Evolutionary conservation across 2,797 vertebrate species (phyloP).

Genomic region (Silurus aristotelis): DNA sequence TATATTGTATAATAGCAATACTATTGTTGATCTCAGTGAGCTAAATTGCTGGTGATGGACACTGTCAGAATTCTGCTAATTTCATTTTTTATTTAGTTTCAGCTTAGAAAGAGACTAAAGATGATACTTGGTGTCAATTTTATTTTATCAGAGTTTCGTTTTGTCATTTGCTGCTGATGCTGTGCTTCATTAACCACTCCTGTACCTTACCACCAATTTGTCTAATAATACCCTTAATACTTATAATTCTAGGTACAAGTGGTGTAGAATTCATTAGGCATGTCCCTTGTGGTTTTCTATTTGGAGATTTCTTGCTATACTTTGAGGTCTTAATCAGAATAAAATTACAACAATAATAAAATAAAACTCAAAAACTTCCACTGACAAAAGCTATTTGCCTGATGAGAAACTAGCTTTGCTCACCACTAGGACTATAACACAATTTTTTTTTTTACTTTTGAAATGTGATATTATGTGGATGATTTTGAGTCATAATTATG

Average conservation of each 20-base stretch:
- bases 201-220: neutral
- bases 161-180: neutral
- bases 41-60: neutral
- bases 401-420: neutral
- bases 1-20: neutral
- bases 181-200: neutral
- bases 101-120: neutral
- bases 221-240: neutral
- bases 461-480: neutral
- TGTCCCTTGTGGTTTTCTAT: neutral
- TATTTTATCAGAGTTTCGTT: neutral
- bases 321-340: neutral
- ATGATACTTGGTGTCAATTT: neutral
- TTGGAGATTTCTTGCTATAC: neutral
- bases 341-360: neutral
- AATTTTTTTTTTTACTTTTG: neutral
- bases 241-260: neutral
- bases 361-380: neutral
- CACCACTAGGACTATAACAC: neutral
- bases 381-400: neutral
- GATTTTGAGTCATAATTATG: neutral
- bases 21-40: neutral
- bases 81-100: neutral
- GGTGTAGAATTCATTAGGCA: neutral
- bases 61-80: neutral